phyloP scores from a whole-genome alignment of 2,888 invertebrate genomes.

The Clitarchus hookeri region DNA sequence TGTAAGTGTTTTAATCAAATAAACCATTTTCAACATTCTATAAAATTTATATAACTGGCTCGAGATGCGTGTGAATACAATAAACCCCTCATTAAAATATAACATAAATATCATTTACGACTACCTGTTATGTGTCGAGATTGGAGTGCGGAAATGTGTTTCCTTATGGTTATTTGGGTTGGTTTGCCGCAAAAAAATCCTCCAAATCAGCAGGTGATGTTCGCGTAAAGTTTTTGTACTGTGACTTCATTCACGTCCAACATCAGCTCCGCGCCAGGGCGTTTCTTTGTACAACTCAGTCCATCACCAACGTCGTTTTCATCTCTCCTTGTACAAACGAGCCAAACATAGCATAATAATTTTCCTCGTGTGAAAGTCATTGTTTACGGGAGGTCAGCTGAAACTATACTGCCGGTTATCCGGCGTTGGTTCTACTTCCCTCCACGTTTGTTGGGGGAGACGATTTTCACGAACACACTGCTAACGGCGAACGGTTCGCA shows the following conservation, averaged over 20 bases:
- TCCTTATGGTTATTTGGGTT: not conserved
- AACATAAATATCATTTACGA: no score
- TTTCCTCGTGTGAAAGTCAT: no score
- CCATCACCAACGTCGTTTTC: not conserved
- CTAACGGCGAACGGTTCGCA: no score
- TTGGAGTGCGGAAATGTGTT: not conserved
- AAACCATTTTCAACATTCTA: no score
- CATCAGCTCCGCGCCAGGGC: not conserved
- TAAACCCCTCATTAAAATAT: not conserved
- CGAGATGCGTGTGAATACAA: no score
- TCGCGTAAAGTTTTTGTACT: not conserved
- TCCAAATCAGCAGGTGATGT: not conserved
- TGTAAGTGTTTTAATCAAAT: no score
- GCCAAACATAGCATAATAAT: not conserved
- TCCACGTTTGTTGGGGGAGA: no score
- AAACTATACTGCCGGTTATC: no score
- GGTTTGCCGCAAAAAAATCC: not conserved
- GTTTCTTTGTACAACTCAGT: not conserved
- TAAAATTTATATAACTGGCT: no score
- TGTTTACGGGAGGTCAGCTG: no score
- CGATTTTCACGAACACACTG: no score
- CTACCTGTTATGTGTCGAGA: slow-evolving; percentile 4
- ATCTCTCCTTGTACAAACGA: not conserved
- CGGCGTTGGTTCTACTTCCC: no score
- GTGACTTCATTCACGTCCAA: not conserved